Percentiles rank a stretch among this genome's conserved stretches.
Evolutionary conservation across 2,113 vertebrate genomes (phyloP).

Genomic region (Psephotus haematonotus): DNA sequence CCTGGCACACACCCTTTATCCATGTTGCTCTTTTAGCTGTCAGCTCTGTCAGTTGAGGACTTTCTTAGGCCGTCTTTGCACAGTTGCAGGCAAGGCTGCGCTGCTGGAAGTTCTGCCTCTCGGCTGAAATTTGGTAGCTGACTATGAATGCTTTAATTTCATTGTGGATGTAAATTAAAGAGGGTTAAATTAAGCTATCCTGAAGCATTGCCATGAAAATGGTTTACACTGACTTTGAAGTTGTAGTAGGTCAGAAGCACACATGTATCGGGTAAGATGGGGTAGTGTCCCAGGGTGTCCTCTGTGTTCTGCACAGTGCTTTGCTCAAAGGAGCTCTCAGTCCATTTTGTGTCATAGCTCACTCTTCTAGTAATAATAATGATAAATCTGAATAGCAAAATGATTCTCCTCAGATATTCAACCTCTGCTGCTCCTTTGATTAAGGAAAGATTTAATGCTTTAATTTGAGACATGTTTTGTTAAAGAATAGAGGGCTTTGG

Average conservation of each 20-base stretch:
- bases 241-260: background rate
- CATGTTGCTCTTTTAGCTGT: background rate
- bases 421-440: background rate
- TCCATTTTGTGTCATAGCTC: background rate
- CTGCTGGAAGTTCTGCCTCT: background rate
- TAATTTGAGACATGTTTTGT: slow-evolving; percentile 36
- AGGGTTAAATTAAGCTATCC: background rate
- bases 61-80: background rate
- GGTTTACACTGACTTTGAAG: background rate
- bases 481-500: slow-evolving; percentile 27
- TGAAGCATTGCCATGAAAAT: background rate
- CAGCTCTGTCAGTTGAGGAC: background rate
- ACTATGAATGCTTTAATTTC: background rate
- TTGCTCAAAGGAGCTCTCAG: background rate
- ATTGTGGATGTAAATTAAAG: background rate
- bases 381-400: background rate
- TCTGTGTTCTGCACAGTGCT: background rate
- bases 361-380: background rate
- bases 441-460: slow-evolving; percentile 46
- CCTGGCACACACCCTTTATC: background rate
- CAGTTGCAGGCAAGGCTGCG: background rate
- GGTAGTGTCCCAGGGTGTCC: background rate
- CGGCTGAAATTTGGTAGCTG: background rate
- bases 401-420: background rate
- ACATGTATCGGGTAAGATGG: background rate